These are phyloP conservation scores for Eucidaris tribuloides DNA, from an alignment of 35 echinoderm and acorn worm genomes.

Conservation along the genomic window DNA sequence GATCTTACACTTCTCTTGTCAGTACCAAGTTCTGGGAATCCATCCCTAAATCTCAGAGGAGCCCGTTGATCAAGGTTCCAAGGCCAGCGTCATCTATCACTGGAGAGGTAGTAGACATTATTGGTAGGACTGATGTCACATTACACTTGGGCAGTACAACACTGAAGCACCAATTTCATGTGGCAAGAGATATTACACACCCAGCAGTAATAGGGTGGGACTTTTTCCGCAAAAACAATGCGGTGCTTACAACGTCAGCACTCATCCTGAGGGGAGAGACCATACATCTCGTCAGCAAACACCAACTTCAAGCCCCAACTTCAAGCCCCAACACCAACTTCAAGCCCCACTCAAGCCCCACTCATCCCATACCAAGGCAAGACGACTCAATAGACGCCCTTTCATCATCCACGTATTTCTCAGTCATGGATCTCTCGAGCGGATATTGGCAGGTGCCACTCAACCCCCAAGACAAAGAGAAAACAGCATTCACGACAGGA, in stretches of 20 bases:
- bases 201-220: background rate
- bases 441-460: conserved; percentile 72
- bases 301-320: background rate
- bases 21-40: background rate
- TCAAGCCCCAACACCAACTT: background rate
- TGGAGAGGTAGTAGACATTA: background rate
- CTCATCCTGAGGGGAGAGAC: background rate
- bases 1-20: background rate
- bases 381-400: conserved; percentile 30
- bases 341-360: background rate
- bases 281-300: background rate
- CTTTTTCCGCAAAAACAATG: background rate
- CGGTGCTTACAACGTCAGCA: background rate
- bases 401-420: background rate
- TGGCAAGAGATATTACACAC: too few species aligned
- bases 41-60: background rate
- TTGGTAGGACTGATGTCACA: background rate
- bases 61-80: background rate
- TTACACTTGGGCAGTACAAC: background rate
- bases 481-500: conserved; percentile 65
- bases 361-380: conserved; percentile 15
- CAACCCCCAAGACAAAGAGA: conserved; percentile 39
- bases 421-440: conserved; percentile 42
- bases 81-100: background rate
- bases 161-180: background rate